These are phyloP conservation scores for Mastomys coucha DNA, from an alignment of 2,113 vertebrate species.

Conservation along the genomic window DNA sequence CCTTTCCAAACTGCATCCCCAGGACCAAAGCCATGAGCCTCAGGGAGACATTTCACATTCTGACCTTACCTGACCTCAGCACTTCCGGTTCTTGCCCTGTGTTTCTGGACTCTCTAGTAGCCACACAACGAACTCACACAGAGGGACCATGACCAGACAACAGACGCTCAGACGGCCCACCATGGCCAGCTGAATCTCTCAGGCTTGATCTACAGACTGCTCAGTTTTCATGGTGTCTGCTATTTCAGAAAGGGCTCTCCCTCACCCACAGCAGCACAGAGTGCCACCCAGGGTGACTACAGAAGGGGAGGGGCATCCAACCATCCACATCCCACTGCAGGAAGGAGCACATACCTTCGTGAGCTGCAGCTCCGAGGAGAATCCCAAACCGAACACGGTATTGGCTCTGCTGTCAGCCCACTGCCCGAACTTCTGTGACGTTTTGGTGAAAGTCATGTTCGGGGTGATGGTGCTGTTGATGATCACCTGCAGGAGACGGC, in stretches of 20 bases:
- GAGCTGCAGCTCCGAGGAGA: constrained; percentile 95
- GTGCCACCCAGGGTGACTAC: rapidly evolving
- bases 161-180: neutral
- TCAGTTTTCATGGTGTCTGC: neutral
- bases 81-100: neutral
- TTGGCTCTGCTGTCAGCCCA: constrained; percentile 99
- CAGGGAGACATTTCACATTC: neutral
- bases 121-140: neutral
- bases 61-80: neutral
- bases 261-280: rapidly evolving
- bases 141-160: neutral
- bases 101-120: neutral
- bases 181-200: neutral
- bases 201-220: neutral
- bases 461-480: constrained; percentile 99
- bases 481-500: constrained; percentile 91
- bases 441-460: constrained; percentile 99
- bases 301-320: rapidly evolving
- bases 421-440: constrained; percentile 98
- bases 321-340: rapidly evolving
- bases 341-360: constrained; percentile 89
- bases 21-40: neutral
- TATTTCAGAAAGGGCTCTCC: neutral
- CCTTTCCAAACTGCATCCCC: neutral
- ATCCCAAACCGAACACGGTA: constrained; percentile 97